Evolutionary conservation across 2,888 invertebrate genomes (phyloP).

Genomic region (Heliconius aoede): DNA sequence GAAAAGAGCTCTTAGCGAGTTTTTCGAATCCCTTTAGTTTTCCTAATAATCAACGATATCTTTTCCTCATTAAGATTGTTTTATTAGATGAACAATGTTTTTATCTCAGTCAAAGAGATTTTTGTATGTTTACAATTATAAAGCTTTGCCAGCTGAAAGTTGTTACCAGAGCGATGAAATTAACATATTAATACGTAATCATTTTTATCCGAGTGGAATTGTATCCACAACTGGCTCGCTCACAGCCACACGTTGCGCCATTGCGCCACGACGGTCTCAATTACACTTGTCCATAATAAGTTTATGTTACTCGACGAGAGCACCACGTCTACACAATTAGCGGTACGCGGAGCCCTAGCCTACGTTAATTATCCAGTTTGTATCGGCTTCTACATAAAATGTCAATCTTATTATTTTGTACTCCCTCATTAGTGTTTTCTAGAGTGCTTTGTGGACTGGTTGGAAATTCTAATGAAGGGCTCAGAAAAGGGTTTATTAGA

Average conservation of each 20-base stretch:
- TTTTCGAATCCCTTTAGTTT: neutral
- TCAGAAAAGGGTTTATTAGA: slow-evolving; percentile 23
- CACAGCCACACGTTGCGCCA: too few species aligned
- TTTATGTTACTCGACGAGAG: neutral
- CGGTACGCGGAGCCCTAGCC: slow-evolving; percentile 48
- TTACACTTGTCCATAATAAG: slow-evolving; percentile 3
- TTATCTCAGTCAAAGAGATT: neutral
- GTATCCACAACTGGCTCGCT: too few species aligned
- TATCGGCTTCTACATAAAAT: slow-evolving; percentile 44
- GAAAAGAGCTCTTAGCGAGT: neutral
- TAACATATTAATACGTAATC: too few species aligned
- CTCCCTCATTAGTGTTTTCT: slow-evolving; percentile 44
- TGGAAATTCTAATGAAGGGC: slow-evolving; percentile 38
- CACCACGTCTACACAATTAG: slow-evolving; percentile 37
- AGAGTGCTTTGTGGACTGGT: slow-evolving; percentile 39
- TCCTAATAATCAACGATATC: neutral
- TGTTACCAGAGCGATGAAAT: too few species aligned
- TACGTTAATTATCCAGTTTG: slow-evolving; percentile 54
- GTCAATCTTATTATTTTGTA: slow-evolving; percentile 42
- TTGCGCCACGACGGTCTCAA: too few species aligned
- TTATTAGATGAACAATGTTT: neutral
- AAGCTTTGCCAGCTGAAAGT: too few species aligned
- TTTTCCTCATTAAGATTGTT: neutral
- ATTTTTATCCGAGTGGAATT: too few species aligned
- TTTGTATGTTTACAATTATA: too few species aligned